phyloP scores from a whole-genome alignment of 2,888 invertebrate genomes.

The Mimas tiliae region DNA sequence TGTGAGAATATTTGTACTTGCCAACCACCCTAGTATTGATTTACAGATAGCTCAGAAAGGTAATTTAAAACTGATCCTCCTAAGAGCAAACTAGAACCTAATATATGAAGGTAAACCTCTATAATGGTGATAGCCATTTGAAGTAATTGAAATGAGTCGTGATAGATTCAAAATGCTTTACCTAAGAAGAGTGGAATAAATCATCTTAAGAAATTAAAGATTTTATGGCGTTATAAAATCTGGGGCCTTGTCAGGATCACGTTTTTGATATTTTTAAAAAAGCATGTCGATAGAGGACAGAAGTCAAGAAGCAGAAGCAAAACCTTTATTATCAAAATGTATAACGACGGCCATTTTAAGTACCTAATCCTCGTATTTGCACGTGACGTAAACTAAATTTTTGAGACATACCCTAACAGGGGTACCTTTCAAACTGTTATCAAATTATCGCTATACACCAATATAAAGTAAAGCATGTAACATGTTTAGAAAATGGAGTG shows the following conservation, averaged over 20 bases:
- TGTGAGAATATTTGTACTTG: conserved; percentile 6
- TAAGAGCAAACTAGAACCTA: not conserved
- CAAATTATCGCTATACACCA: not conserved
- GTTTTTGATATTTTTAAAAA: too few species aligned
- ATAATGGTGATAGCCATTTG: conserved; percentile 2
- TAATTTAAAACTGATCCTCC: conserved; percentile 12
- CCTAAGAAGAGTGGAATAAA: not conserved
- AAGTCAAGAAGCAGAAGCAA: too few species aligned
- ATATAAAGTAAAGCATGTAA: not conserved
- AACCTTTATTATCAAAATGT: too few species aligned
- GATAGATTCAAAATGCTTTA: not conserved
- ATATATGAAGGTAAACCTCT: not conserved
- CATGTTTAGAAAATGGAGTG: conserved; percentile 7
- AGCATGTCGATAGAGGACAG: too few species aligned
- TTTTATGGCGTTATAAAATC: not conserved
- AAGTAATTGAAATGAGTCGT: conserved; percentile 13
- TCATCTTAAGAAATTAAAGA: not conserved
- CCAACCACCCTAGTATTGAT: conserved; percentile 7
- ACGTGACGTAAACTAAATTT: too few species aligned
- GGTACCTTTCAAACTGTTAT: not conserved
- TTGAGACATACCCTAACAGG: not conserved
- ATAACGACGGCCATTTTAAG: too few species aligned
- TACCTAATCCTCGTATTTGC: too few species aligned
- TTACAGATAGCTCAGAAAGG: conserved; percentile 6
- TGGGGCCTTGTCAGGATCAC: not conserved